Base-by-base conservation (phyloP, 1,140 invertebrate genomes). In the Maconellicoccus hirsutus region DNA sequence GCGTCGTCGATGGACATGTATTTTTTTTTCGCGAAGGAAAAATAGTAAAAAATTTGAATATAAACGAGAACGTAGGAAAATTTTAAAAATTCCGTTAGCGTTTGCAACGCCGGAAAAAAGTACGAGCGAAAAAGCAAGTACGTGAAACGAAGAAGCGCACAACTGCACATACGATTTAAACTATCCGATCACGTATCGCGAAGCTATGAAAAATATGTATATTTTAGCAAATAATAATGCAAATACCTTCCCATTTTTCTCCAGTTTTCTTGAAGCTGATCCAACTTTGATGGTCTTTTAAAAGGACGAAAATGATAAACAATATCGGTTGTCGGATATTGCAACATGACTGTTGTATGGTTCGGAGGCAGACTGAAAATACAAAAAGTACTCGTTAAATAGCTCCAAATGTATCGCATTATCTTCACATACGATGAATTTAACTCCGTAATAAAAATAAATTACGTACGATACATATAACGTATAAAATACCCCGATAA, bases 231-330 rank as follows among this genome's bases (percentile, higher is more conserved):
- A 52, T 52, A 52, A 52, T 52, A 52, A 52, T 52, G 42, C 42
- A 79, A 80, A 79, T 78, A 82, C 81, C 79, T 77, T 75, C 81
- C 81, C 72, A 82, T 76, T 76, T 80, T 79, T 38, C 77, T 76
- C 81, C 81, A 82, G 73, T 80, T 79, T 29, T 78, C 77, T 73
- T 82, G 81, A n/a, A 78, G 71, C 71, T 79, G 78, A 75, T 82
- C 81, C 10, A 80, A 80, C 26, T 80, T 75, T 6, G 81, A 82
- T 39, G 79, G 77, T 71, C 80, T 76, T 73, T 81, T 78, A 52
- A 77, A 74, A 8, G 78, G 75, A 59, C 76, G 75, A 42, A 66
- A 66, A 26, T 66, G 61, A 26, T 26, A 66, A 26, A 26, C 25
- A 26, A 66, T 26, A 23, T 66, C 61, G 61, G 21, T 66, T 10